Percentiles rank a stretch among this genome's conserved stretches.
phyloP scores from a whole-genome alignment of 2,888 invertebrate species.

The Dioctria rufipes region DNA sequence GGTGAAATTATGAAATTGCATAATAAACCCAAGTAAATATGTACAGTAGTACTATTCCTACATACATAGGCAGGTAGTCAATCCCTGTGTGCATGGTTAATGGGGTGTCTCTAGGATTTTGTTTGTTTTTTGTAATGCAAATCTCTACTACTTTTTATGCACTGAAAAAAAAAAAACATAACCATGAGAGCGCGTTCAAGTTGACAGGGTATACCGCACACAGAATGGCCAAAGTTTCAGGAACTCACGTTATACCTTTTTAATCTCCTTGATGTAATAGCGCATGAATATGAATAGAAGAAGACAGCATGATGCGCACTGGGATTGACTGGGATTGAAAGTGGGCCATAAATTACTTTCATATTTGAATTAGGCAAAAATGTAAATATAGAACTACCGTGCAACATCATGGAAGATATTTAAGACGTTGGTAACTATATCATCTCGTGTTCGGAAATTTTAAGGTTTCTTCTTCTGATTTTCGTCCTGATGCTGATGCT shows the following conservation, averaged over 20 bases:
- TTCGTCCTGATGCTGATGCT: not conserved
- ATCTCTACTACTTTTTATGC: constrained; percentile 24
- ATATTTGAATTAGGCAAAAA: constrained; percentile 41
- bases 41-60: too few species aligned
- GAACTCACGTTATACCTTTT: not conserved
- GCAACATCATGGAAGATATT: constrained; percentile 5
- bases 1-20: constrained; percentile 40
- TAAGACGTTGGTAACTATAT: not conserved
- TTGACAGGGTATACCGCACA: constrained; percentile 37
- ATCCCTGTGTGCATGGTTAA: constrained; percentile 14
- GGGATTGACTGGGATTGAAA: not conserved
- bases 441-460: not conserved
- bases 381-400: constrained; percentile 46
- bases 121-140: constrained; percentile 50
- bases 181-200: constrained; percentile 34
- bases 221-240: constrained; percentile 30
- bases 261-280: constrained; percentile 3
- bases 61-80: too few species aligned
- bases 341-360: constrained; percentile 49
- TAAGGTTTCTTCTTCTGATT: constrained; percentile 32
- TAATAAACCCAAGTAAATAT: constrained; percentile 8
- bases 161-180: not conserved
- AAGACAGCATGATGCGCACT: not conserved
- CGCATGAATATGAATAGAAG: not conserved
- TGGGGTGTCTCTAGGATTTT: constrained; percentile 46